Percentiles rank a stretch among this genome's conserved stretches.
Conservation (phyloP, 2,113 vertebrate species). For the Labrus mixtus region DNA sequence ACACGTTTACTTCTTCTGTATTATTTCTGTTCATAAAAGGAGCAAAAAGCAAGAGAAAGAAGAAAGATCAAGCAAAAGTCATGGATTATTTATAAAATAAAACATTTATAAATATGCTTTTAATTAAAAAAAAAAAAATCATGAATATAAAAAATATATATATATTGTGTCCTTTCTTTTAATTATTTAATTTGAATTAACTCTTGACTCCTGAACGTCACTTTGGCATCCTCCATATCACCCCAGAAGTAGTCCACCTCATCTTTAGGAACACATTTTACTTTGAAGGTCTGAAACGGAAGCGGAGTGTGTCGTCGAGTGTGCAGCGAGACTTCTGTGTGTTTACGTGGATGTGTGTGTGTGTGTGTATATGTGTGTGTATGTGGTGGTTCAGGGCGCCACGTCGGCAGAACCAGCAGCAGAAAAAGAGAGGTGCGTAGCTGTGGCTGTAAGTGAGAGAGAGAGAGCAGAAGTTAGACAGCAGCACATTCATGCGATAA, state of each 20-base stretch:
- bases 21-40: too few relatives aligned
- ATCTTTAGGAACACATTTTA: conserved; percentile 25
- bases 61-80: too few relatives aligned
- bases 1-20: too few relatives aligned
- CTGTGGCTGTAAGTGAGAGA: not conserved
- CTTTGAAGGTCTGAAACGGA: conserved; percentile 46
- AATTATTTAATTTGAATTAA: too few relatives aligned
- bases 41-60: too few relatives aligned
- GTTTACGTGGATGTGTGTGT: conserved; percentile 4
- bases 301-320: not conserved
- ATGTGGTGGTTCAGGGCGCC: conserved; percentile 62
- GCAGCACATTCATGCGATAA: conserved; percentile 1
- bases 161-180: too few relatives aligned
- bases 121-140: too few relatives aligned
- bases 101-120: too few relatives aligned
- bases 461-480: conserved; percentile 35
- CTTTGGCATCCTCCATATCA: too few relatives aligned
- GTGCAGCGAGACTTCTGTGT: not conserved
- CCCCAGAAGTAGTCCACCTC: not conserved
- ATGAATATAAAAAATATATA: too few relatives aligned
- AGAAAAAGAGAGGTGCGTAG: conserved; percentile 23
- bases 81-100: too few relatives aligned
- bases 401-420: conserved; percentile 79
- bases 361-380: conserved; percentile 12
- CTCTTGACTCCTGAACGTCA: too few relatives aligned